Percentiles rank a stretch among this genome's conserved stretches.
These are phyloP conservation scores for Campoletis raptor DNA, from an alignment of 2,888 invertebrate species.

Conservation along the genomic window DNA sequence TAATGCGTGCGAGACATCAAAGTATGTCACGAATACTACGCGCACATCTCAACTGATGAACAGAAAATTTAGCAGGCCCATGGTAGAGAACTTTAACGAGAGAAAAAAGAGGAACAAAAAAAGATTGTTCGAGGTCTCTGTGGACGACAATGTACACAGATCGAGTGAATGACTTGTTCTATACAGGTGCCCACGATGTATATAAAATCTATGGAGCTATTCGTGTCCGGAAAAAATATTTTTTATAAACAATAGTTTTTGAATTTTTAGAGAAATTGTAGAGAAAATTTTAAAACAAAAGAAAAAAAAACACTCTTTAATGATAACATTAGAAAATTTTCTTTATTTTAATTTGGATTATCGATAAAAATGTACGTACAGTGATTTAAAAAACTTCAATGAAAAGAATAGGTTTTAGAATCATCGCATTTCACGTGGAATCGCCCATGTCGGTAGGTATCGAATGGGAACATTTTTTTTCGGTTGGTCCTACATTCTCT, in stretches of 20 bases:
- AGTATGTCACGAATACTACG: conserved; percentile 49
- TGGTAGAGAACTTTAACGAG: conserved; percentile 36
- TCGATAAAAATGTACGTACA: not conserved
- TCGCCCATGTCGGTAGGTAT: conserved; percentile 40
- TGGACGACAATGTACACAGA: conserved; percentile 26
- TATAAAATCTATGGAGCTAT: not conserved
- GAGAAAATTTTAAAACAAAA: not conserved
- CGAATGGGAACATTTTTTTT: conserved; percentile 65
- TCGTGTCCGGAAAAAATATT: not conserved
- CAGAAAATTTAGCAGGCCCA: conserved; percentile 26
- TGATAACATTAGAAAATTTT: not conserved
- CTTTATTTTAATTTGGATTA: not conserved
- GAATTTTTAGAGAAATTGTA: not conserved
- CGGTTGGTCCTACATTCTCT: conserved; percentile 69
- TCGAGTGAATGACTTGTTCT: conserved; percentile 40
- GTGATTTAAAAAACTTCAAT: not conserved
- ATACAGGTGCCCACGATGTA: not conserved
- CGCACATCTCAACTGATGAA: conserved; percentile 51
- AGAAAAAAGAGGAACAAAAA: conserved; percentile 28
- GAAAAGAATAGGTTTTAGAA: not conserved
- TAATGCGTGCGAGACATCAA: conserved; percentile 29
- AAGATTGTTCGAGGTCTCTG: conserved; percentile 18
- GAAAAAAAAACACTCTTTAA: not conserved
- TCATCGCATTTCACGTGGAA: conserved; percentile 9
- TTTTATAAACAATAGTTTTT: not conserved